Conservation (phyloP, 2,888 invertebrate species). For the Julus scandinavius region DNA sequence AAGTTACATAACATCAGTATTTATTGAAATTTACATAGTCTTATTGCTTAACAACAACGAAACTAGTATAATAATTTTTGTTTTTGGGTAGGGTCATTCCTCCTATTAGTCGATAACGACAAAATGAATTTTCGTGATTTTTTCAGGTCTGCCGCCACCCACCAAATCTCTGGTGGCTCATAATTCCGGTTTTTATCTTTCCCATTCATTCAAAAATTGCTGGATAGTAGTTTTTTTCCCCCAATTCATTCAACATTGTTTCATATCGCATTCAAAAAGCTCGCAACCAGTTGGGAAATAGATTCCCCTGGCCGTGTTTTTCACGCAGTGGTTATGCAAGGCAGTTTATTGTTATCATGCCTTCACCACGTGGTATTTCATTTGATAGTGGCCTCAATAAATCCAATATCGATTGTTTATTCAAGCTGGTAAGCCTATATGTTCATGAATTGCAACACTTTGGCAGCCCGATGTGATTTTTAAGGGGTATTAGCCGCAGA, state of each 20-base stretch:
- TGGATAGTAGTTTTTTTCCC: background rate
- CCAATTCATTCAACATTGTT: background rate
- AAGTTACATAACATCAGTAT: no score
- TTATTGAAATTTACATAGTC: no score
- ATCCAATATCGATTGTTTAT: conserved; percentile 19
- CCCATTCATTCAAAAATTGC: background rate
- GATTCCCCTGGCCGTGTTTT: background rate
- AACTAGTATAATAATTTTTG: background rate
- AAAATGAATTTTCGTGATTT: background rate
- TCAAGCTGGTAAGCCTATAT: background rate
- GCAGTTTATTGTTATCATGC: conserved; percentile 9
- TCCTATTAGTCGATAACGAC: background rate
- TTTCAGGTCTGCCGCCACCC: background rate
- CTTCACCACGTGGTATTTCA: conserved; percentile 10
- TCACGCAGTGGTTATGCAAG: background rate
- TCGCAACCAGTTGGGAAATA: background rate
- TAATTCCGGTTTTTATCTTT: conserved; percentile 29
- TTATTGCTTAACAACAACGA: no score
- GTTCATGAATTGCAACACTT: conserved; percentile 12
- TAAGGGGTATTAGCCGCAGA: conserved; percentile 9
- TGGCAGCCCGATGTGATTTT: background rate
- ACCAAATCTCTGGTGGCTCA: background rate
- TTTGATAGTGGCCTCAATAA: conserved; percentile 11
- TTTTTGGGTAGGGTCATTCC: background rate
- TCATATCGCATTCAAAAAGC: background rate